phyloP scores from a whole-genome alignment of 2,888 invertebrate species.

The Isoperla grammatica region DNA sequence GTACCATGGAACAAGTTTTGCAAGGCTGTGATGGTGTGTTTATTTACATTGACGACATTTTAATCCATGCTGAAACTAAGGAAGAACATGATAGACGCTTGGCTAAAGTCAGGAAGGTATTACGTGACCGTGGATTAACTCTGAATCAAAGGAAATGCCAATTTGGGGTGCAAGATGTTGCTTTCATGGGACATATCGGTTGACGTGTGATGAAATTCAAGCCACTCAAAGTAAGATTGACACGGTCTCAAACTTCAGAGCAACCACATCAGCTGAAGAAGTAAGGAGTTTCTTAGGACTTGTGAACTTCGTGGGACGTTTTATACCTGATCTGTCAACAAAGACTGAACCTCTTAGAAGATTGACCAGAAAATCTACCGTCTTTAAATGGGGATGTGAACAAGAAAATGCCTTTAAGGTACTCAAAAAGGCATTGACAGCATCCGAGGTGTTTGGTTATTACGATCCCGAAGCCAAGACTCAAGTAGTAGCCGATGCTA shows the following conservation, averaged over 20 bases:
- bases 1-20: too few species aligned
- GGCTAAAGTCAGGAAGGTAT: slow-evolving; percentile 34
- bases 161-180: slow-evolving; percentile 31
- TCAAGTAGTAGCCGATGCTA: slow-evolving; percentile 15
- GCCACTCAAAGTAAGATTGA: slow-evolving; percentile 35
- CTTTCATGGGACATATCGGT: slow-evolving; percentile 34
- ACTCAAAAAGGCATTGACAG: slow-evolving; percentile 28
- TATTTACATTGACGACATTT: too few species aligned
- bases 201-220: slow-evolving; percentile 33
- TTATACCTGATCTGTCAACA: slow-evolving; percentile 35
- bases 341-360: slow-evolving; percentile 36
- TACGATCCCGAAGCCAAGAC: slow-evolving; percentile 19
- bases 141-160: slow-evolving; percentile 37
- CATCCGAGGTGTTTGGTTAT: too few species aligned
- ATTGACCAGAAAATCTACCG: slow-evolving; percentile 16
- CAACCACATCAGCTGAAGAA: slow-evolving; percentile 30
- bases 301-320: slow-evolving; percentile 35
- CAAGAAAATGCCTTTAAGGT: slow-evolving; percentile 35
- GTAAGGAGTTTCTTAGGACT: slow-evolving; percentile 38
- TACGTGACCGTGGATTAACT: slow-evolving; percentile 30
- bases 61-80: slow-evolving; percentile 36
- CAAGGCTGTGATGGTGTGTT: too few species aligned
- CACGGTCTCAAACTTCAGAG: slow-evolving; percentile 32
- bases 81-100: slow-evolving; percentile 23
- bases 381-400: slow-evolving; percentile 34